Evolutionary conservation across 2,888 invertebrate genomes (phyloP).

Genomic region (Catocala fraxini): DNA sequence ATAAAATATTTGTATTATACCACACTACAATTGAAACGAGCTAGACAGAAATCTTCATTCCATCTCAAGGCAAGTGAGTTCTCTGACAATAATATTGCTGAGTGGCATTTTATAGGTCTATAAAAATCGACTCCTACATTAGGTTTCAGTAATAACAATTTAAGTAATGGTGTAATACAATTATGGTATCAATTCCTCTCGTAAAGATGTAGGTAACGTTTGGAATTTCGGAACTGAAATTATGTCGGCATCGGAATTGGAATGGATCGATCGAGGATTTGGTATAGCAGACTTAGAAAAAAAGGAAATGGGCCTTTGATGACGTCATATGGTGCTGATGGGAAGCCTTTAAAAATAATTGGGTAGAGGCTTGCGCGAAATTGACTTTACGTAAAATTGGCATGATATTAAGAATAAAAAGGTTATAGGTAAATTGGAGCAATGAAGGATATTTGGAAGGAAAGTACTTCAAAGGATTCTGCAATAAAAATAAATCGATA

Average conservation of each 20-base stretch:
- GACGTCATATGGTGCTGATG: constrained; percentile 23
- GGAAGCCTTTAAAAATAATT: constrained; percentile 35
- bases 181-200: constrained; percentile 40
- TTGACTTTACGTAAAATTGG: constrained; percentile 6
- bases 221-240: constrained; percentile 13
- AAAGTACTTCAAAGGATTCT: too few relatives aligned
- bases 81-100: constrained; percentile 24
- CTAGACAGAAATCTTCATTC: background rate
- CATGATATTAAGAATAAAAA: background rate
- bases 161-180: constrained; percentile 45
- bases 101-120: constrained; percentile 30
- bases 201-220: constrained; percentile 21
- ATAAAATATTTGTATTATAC: too few relatives aligned
- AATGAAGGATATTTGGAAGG: background rate
- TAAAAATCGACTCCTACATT: constrained; percentile 39
- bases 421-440: background rate
- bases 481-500: too few relatives aligned
- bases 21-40: background rate
- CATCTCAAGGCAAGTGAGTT: constrained; percentile 17
- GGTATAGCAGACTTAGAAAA: constrained; percentile 1
- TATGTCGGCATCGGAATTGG: constrained; percentile 22
- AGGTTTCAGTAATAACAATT: constrained; percentile 38
- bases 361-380: background rate
- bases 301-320: constrained; percentile 11
- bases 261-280: constrained; percentile 11